Base-by-base conservation (phyloP, 2,888 invertebrate genomes). In the Buathra laborator region DNA sequence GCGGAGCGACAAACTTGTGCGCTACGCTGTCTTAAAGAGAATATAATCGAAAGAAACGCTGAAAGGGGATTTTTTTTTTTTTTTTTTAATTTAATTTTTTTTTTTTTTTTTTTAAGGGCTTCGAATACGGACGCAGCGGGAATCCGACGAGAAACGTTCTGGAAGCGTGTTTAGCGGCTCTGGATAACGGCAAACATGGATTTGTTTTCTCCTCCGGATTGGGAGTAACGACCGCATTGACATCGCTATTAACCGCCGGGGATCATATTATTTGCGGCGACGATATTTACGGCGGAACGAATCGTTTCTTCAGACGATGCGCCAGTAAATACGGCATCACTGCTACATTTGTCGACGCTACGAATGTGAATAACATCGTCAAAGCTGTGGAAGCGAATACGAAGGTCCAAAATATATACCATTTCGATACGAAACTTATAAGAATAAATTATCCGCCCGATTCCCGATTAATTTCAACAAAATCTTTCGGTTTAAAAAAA, bases 211-310 rank as follows among this genome's bases (percentile, higher is more conserved):
- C 99, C 0, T 99, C 99, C 6, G 99, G 99, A 1, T 95, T 99
- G 67, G 99, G 98, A 14, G 97, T 98, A 0, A 97, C 96, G 0
- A 97, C 97, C 0, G 96, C 97, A 3, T 93, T 99, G 12, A 94
- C 96, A 7, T 96, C 97, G 51, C 94, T 99, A 89, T 94, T 99
- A 9, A 96, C 95, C 87, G 90, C 95, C 84, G 99, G 99, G 0
- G 99, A 99, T 93, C 99, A 99, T 92, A 95, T 99, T 12, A 94
- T 99, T 62, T 96, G 97, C 90, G 96, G 97, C 84, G 98, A 99
- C 93, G 99, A 99, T 94, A 95, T 99, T 3, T 99, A 99, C 92
- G 99, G 99, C 75, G 99, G 99, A 29, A 98, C 98, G 0, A 97
- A 97, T 91, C 95, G 98, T 88, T 91, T 85, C 46, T 96, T 96